Evolutionary conservation across 92 coral and sea anemone genomes (phyloP).

Genomic region (Palythoa grandis): DNA sequence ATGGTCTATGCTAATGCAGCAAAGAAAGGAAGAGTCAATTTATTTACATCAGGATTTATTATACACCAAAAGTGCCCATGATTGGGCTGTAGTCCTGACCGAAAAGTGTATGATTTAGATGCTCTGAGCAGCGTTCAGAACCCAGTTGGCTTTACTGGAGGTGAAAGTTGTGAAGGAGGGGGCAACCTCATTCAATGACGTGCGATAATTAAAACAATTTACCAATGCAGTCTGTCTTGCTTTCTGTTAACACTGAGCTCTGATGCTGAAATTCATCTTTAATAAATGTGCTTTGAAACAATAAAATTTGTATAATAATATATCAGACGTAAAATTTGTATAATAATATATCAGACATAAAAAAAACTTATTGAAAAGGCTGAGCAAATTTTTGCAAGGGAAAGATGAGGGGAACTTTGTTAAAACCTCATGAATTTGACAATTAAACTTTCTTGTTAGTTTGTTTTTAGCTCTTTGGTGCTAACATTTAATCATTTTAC

Average conservation of each 20-base stretch:
- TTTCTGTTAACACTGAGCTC: neutral
- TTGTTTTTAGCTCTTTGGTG: neutral
- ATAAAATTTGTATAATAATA: neutral
- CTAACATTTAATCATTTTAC: neutral
- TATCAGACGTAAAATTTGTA: neutral
- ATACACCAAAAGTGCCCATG: slow-evolving; percentile 68
- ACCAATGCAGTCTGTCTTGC: slow-evolving; percentile 4
- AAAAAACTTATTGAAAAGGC: neutral
- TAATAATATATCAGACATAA: neutral
- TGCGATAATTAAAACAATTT: slow-evolving; percentile 39
- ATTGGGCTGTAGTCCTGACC: slow-evolving; percentile 68
- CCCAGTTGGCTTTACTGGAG: slow-evolving; percentile 55
- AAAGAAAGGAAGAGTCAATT: slow-evolving; percentile 45
- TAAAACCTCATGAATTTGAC: neutral
- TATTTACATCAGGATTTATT: slow-evolving; percentile 50
- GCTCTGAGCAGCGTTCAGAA: slow-evolving; percentile 2
- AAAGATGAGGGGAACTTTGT: neutral
- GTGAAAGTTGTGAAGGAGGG: slow-evolving; percentile 63
- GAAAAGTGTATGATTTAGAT: slow-evolving; percentile 58
- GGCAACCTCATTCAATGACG: slow-evolving; percentile 40
- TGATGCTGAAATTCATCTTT: slow-evolving; percentile 2
- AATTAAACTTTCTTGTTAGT: neutral
- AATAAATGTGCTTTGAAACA: neutral
- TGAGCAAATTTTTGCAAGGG: neutral
- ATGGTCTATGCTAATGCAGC: slow-evolving; percentile 49